These are phyloP conservation scores for Mesocricetus auratus DNA, from an alignment of 2,113 vertebrate genomes.

Conservation along the genomic window DNA sequence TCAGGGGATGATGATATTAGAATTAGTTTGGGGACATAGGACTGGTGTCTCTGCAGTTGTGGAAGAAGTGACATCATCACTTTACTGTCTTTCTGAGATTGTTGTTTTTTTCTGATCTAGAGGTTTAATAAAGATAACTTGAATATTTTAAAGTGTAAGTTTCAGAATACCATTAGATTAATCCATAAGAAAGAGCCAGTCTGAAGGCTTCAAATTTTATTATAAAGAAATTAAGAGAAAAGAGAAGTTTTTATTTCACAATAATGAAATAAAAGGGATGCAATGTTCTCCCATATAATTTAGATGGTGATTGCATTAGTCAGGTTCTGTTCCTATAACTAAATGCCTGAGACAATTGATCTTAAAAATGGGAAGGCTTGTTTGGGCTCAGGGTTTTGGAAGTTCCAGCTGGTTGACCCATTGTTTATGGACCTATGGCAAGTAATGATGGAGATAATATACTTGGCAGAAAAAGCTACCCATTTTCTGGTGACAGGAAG, in stretches of 20 bases:
- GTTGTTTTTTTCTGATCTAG: neutral
- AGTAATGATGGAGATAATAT: neutral
- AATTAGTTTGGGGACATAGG: neutral
- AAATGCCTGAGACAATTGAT: neutral
- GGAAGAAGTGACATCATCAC: neutral
- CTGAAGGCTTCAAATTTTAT: conserved; percentile 17
- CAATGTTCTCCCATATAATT: neutral
- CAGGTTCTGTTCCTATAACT: neutral
- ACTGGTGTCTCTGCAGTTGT: neutral
- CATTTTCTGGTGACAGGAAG: neutral
- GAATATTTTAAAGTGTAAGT: neutral
- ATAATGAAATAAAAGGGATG: neutral
- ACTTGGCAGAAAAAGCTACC: neutral
- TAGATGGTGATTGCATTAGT: neutral
- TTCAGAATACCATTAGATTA: conserved; percentile 35
- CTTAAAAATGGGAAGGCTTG: neutral
- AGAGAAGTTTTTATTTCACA: conserved; percentile 34
- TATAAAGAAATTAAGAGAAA: conserved; percentile 27
- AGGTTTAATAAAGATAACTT: conserved; percentile 13
- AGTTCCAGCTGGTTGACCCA: neutral
- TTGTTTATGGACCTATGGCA: neutral
- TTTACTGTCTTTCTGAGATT: neutral
- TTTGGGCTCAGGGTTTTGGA: neutral
- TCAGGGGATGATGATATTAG: neutral
- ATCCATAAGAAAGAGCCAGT: neutral